Evolutionary conservation across 1,140 invertebrate genomes (phyloP).

Genomic region (Anthonomus grandis): DNA sequence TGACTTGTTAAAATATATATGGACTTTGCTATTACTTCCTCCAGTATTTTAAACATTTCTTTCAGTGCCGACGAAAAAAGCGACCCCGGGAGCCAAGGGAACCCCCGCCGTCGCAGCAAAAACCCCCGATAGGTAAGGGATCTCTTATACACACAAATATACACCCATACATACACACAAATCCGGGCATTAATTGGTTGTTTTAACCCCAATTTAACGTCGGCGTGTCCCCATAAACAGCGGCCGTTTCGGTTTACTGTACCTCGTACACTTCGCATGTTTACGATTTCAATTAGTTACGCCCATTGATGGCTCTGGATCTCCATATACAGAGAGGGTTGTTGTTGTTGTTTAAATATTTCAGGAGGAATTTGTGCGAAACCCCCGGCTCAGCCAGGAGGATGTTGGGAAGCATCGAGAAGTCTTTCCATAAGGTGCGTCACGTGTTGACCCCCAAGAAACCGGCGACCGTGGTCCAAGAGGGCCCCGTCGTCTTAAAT

Average conservation of each 20-base stretch:
- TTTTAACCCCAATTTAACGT: slow-evolving; percentile 10
- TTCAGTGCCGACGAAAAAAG: slow-evolving; percentile 38
- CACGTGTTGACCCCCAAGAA: slow-evolving; percentile 69
- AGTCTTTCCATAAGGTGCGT: slow-evolving; percentile 63
- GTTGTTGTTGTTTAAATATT: not conserved
- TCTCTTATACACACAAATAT: not conserved
- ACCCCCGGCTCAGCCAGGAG: slow-evolving; percentile 57
- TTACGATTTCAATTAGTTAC: slow-evolving; percentile 8
- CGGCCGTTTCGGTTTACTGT: not conserved
- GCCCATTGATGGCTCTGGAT: slow-evolving; percentile 8
- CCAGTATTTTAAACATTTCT: slow-evolving; percentile 12
- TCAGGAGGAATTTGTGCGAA: slow-evolving; percentile 25
- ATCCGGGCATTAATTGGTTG: not conserved
- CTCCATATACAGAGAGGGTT: not conserved
- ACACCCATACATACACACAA: not conserved
- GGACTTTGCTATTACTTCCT: not conserved
- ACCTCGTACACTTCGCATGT: slow-evolving; percentile 2
- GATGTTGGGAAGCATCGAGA: slow-evolving; percentile 67
- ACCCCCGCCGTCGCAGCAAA: slow-evolving; percentile 31
- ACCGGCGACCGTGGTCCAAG: slow-evolving; percentile 41
- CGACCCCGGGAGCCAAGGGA: slow-evolving; percentile 27
- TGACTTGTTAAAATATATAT: no score
- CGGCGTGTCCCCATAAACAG: slow-evolving; percentile 5
- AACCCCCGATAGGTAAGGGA: slow-evolving; percentile 38
- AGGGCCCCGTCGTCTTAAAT: slow-evolving; percentile 48